Conservation (phyloP, 2,797 vertebrate species). For the Leptodactylus fallax region DNA sequence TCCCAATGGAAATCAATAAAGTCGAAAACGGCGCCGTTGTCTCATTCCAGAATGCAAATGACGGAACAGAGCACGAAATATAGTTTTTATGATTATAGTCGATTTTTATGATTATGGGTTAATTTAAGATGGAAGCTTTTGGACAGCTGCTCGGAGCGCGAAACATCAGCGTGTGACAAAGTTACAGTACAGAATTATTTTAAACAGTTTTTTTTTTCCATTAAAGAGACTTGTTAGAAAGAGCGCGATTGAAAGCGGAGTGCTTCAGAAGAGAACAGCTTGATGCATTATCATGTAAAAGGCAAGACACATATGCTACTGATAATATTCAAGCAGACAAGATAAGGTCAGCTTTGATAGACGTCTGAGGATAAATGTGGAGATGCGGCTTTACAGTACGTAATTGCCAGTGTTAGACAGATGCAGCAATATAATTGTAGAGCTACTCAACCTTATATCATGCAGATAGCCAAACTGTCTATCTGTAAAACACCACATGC, state of each 20-base stretch:
- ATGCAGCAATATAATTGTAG: conserved; percentile 49
- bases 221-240: conserved; percentile 51
- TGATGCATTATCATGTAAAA: conserved; percentile 64
- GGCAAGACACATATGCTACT: conserved; percentile 59
- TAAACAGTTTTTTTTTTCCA: conserved; percentile 26
- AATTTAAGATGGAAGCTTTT: conserved; percentile 43
- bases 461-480: conserved; percentile 37
- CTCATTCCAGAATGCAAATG: conserved; percentile 32
- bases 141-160: conserved; percentile 11
- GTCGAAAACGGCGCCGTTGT: background rate
- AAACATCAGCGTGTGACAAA: conserved; percentile 39
- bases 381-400: conserved; percentile 38
- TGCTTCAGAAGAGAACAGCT: conserved; percentile 55
- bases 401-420: conserved; percentile 51
- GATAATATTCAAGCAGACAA: conserved; percentile 59
- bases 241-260: conserved; percentile 40
- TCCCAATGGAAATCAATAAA: conserved; percentile 40
- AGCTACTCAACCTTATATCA: conserved; percentile 46
- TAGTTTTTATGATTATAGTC: conserved; percentile 37
- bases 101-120: conserved; percentile 44
- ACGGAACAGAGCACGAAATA: background rate
- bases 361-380: conserved; percentile 48
- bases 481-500: conserved; percentile 14
- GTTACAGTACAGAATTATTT: conserved; percentile 46
- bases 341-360: conserved; percentile 63